Base-by-base conservation (phyloP, 2,113 vertebrate species). In the Rhineura floridana region DNA sequence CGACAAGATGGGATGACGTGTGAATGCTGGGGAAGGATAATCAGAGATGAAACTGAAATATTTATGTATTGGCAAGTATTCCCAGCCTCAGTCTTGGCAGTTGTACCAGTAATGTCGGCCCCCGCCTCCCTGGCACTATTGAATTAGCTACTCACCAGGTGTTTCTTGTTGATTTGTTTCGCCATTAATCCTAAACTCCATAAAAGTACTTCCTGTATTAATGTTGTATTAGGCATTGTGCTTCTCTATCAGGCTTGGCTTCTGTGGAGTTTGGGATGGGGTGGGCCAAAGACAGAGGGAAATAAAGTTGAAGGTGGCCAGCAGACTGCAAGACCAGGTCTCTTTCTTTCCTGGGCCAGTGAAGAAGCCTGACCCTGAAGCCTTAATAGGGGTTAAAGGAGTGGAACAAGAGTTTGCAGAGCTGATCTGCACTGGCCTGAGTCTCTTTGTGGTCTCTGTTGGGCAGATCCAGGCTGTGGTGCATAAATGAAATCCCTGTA, bases 151-250 rank as follows among this genome's bases (percentile, higher is more conserved):
- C 89, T 95, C 70, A 91, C 87, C 67, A 88, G 88, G 93, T 96
- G 86, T 96, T 97, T 95, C 94, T 95, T 96, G 96, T 96, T 96
- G 96, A 96, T 96, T 96, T 93, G 90, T 94, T 96, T 96, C 95
- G 85, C 92, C 93, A 94, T 94, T 95, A 95, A 95, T 90, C 76
- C 94, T 93, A 89, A 70, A 59, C 92, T 85, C 78, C n/a, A 7
- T 94, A 95, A 95, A 94, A 93, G 82, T 93, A 81, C 87, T 95
- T 87, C 78, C 85, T 92, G 83, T 88, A 9, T 91, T 91, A 85
- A 91, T 93, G 84, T 39, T 75, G 77, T 63, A 73, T 86, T 91
- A 85, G 81, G 44, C 70, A 94, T 65, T 76, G 94, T 84, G n/a
- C 81, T 94, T n/a, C 86, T 94, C 25, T 72, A 30, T 19, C 69